Conservation (phyloP, 2,888 invertebrate genomes). For the Sicus ferrugineus region DNA sequence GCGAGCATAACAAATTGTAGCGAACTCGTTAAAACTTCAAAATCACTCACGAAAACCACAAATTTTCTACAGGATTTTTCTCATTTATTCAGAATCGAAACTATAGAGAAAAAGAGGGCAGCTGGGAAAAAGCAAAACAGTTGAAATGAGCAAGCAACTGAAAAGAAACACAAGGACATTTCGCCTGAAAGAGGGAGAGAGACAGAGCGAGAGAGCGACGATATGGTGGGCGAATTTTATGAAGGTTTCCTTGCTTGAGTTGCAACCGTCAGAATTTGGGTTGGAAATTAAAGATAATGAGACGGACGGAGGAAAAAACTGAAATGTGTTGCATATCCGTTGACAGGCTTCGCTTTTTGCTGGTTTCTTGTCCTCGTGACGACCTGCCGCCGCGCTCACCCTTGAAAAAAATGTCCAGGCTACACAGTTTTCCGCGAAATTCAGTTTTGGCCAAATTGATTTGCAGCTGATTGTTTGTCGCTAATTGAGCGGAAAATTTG, state of each 20-base stretch:
- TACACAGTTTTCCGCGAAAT: not conserved
- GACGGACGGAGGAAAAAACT: not conserved
- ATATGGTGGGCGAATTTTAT: not conserved
- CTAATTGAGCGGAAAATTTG: not conserved
- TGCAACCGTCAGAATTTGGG: not conserved
- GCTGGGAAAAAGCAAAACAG: not conserved
- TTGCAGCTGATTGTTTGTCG: not conserved
- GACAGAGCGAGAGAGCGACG: not conserved
- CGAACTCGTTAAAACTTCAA: constrained; percentile 34
- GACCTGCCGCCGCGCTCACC: not conserved
- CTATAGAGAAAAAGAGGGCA: not conserved
- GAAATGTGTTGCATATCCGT: constrained; percentile 6
- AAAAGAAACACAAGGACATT: not conserved
- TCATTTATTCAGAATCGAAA: not conserved
- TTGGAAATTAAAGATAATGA: not conserved
- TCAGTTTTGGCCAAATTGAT: not conserved
- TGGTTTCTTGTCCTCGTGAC: not conserved
- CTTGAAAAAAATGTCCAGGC: too few species aligned
- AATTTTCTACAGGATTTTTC: not conserved
- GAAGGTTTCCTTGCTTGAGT: not conserved
- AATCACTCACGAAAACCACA: constrained; percentile 19
- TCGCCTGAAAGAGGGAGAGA: not conserved
- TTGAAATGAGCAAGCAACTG: not conserved
- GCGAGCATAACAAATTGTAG: constrained; percentile 1
- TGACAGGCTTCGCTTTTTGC: not conserved